A percentile compares a stretch with the other conserved stretches of the same genome.
Evolutionary conservation across 2,113 vertebrate species (phyloP).

Genomic region (Leptosomus discolor): DNA sequence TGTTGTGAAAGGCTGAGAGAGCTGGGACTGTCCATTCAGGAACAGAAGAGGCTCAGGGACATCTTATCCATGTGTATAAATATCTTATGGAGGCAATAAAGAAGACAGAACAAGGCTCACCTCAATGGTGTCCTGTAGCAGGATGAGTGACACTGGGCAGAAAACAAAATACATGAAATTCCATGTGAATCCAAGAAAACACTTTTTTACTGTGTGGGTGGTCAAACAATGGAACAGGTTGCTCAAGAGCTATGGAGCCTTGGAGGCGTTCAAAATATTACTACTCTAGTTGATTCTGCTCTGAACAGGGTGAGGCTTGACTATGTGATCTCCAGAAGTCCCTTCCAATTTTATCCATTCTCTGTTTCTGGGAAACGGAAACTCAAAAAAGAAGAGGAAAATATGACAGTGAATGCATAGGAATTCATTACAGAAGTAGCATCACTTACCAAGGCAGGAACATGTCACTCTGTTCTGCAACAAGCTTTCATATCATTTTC

Average conservation of each 20-base stretch:
- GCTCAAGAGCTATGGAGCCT: background rate
- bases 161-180: background rate
- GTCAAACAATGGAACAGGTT: background rate
- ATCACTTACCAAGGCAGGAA: background rate
- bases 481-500: background rate
- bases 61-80: background rate
- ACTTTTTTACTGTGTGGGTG: background rate
- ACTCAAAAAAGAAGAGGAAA: background rate
- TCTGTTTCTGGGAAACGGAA: background rate
- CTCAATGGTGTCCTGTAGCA: background rate
- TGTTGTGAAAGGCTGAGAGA: background rate
- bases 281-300: background rate
- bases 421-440: background rate
- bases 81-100: background rate
- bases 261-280: background rate
- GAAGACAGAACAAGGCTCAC: background rate
- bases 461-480: background rate
- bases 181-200: background rate
- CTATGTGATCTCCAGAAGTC: background rate
- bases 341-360: background rate
- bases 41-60: background rate
- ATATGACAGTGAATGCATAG: background rate
- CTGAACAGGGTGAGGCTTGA: background rate
- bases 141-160: background rate
- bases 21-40: background rate